Conservation (phyloP, 2,888 invertebrate species). For the Yponomeuta evonymella region DNA sequence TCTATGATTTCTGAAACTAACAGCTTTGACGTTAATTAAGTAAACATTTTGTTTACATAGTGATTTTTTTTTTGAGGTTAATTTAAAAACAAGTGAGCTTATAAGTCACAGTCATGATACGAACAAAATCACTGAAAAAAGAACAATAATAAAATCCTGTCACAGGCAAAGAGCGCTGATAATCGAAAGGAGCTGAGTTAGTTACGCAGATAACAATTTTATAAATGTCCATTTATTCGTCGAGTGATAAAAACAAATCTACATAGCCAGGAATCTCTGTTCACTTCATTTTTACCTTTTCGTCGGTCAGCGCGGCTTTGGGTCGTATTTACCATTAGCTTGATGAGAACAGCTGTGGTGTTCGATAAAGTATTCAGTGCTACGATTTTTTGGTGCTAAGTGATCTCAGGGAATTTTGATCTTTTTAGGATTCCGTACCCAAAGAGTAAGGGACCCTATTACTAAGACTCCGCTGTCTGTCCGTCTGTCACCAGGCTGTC, state of each 20-base stretch:
- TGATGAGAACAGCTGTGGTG: neutral
- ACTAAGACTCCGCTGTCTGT: no score
- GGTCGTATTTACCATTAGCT: neutral
- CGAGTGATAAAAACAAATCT: slow-evolving; percentile 1
- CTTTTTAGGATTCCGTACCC: no score
- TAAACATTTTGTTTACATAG: no score
- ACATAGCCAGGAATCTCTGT: neutral
- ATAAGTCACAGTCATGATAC: no score
- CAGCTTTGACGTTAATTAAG: no score
- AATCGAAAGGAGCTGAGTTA: neutral
- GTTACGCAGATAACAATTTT: slow-evolving; percentile 15
- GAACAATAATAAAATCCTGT: neutral
- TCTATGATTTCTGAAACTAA: no score
- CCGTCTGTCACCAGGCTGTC: no score
- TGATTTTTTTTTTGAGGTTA: no score
- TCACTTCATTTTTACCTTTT: neutral
- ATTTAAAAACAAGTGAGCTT: no score
- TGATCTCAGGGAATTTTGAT: no score
- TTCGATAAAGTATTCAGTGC: neutral
- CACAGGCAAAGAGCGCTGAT: neutral
- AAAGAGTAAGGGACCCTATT: no score
- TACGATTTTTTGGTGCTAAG: neutral
- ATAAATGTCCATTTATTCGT: slow-evolving; percentile 12
- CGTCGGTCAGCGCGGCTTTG: neutral
- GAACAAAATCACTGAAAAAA: neutral